Base-by-base conservation (phyloP, 2,797 vertebrate species). In the Danio kyathit region DNA sequence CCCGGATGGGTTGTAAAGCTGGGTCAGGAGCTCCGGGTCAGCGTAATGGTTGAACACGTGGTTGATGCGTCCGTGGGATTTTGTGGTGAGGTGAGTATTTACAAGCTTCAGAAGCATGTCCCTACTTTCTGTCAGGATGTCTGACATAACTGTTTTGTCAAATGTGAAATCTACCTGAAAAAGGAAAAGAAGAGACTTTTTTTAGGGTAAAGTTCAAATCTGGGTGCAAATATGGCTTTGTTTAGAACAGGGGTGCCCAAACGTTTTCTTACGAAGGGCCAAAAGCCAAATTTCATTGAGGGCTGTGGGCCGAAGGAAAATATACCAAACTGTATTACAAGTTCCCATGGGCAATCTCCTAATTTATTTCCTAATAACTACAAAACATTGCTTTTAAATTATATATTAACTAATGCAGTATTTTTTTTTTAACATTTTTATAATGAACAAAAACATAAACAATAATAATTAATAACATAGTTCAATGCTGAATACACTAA, bases 41-140 rank as follows among this genome's bases (percentile, higher is more conserved):
- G 95, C 90, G 84, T 96, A 97, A 89, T 97, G 96, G 85, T 96
- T 95, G 75, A 98, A 98, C 86, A 98, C 95, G 0, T 95, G 95
- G 81, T 92, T 94, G 89, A 98, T 96, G 86, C 97, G 96, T 0
- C 92, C 92, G 0, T 95, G 96, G 1, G 96, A 98, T 87, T 98
- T 98, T 17, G 95, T 8, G 0, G 95, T 97, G 74, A 97, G 96
- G 89, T 97, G 97, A 73, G 49, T 89, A 56, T 93, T 90, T 81
- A 98, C 96, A 71, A 98, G 93, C 84, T 93, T 92, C 74, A 97
- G 93, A 80, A 98, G 90, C 72, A 94, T 81, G 66, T 97, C 96
- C 54, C 95, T 91, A 88, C 95, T 96, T 80, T 92, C 86, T 0
- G 67, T 88, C 85, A 98, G 92, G 59, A 96, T 90, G 0, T 91